Base-by-base conservation (phyloP, 35 echinoderm and acorn worm species). In the Lytechinus variegatus region DNA sequence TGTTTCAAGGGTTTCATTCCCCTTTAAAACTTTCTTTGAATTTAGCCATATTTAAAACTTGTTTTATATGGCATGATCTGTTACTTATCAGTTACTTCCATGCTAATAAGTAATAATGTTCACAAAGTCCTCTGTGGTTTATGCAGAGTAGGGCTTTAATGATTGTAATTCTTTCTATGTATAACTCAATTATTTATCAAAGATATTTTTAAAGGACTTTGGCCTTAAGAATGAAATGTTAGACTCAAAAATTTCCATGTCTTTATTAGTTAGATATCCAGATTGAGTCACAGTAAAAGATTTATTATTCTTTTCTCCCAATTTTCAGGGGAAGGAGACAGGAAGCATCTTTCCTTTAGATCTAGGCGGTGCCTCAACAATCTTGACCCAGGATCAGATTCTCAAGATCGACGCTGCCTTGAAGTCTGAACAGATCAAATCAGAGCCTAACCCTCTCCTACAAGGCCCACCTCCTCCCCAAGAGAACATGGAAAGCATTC, bases 321-420 rank as follows among this genome's bases (percentile, higher is more conserved):
- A 19, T 27, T 86, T 88, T 21, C 10, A 95, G 88, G 94, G 86
- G 27, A 96, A 96, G 89, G 94, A 96, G 14, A 87, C n/a, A 9
- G n/a, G 29, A 55, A 57, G 94, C 14, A 87, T 54, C 87, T 89
- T 28, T 53, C 27, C 79, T 6, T 95, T 91, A 21, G 86, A 95
- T 54, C n/a, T 95, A 61, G 87, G 55, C 54, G 56, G 94, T n/a
- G 27, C 94, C 28, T 91, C 96, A 6, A 61, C 94, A 8, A 91
- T 96, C 19, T 93, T 96, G 6, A 95, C 94, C 14, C 54, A 95
- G 13, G 96, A 54, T 28, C 96, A 96, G 87, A 87, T 96, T 56
- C 94, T 79, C 12, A 57, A 95, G 54, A 96, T 96, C 27, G 96
- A 89, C 54, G 86, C 87, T 29, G 96, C 96, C 6, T 87, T 96